Evolutionary conservation across 2,113 vertebrate genomes (phyloP).

Genomic region (Columba janthina): DNA sequence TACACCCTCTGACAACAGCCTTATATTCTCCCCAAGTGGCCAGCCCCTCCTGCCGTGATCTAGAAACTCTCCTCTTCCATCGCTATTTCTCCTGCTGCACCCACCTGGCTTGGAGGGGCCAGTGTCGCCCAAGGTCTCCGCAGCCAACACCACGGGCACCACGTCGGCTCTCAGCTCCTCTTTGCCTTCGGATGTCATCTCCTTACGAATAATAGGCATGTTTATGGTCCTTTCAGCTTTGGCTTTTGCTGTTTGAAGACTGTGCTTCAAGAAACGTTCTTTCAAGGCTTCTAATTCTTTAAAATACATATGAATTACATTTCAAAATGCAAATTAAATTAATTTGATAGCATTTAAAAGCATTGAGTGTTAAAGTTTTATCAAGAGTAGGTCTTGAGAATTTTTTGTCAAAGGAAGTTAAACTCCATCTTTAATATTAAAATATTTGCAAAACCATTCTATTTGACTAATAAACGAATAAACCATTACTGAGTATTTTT

Average conservation of each 20-base stretch:
- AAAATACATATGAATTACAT: neutral
- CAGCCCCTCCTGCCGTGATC: no score
- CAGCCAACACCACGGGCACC: slow-evolving; percentile 80
- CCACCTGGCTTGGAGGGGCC: slow-evolving; percentile 85
- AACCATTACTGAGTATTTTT: neutral
- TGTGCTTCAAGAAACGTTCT: slow-evolving; percentile 89
- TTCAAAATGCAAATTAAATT: neutral
- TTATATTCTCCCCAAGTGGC: no score
- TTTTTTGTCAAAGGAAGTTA: neutral
- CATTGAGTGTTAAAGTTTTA: neutral
- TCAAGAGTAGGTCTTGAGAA: neutral
- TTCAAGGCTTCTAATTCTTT: slow-evolving; percentile 91
- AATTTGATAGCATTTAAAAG: neutral
- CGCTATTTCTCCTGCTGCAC: neutral
- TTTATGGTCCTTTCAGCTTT: slow-evolving; percentile 76
- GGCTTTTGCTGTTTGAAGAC: slow-evolving; percentile 60
- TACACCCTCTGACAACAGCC: no score
- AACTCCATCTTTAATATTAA: neutral
- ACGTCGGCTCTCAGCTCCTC: slow-evolving; percentile 84
- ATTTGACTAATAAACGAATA: neutral
- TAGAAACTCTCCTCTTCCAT: no score
- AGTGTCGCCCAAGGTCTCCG: slow-evolving; percentile 76
- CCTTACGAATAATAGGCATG: slow-evolving; percentile 87
- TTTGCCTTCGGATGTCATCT: slow-evolving; percentile 79
- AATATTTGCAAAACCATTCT: neutral